Conservation (phyloP, 2,797 vertebrate genomes). For the Smutsia gigantea region DNA sequence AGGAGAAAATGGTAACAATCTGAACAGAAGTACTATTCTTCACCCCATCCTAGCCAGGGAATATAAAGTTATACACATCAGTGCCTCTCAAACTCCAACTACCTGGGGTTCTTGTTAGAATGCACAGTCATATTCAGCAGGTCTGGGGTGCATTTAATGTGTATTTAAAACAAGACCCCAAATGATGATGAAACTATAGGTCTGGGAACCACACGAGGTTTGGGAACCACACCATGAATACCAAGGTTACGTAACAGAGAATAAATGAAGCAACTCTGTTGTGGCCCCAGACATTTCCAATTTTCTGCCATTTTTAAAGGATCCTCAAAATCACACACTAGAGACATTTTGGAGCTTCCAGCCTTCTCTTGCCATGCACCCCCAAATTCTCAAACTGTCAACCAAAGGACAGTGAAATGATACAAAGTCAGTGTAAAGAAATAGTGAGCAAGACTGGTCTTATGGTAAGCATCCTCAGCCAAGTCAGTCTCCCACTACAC, state of each 20-base stretch:
- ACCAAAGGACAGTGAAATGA: background rate
- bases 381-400: background rate
- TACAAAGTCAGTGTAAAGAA: background rate
- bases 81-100: background rate
- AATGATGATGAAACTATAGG: background rate
- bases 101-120: background rate
- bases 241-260: background rate
- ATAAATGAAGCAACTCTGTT: background rate
- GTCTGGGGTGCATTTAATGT: background rate
- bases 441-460: background rate
- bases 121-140: background rate
- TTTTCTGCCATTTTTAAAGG: conserved; percentile 23
- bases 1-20: background rate
- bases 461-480: background rate
- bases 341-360: background rate
- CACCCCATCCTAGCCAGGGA: background rate
- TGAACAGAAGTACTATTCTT: background rate
- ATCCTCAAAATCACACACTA: background rate
- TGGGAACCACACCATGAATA: background rate
- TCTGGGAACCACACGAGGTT: background rate
- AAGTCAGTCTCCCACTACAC: background rate
- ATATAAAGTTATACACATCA: background rate
- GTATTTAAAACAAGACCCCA: background rate
- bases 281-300: background rate
- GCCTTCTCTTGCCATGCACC: background rate